phyloP scores from a whole-genome alignment of 1,140 invertebrate genomes.

The Bombus polaris region DNA sequence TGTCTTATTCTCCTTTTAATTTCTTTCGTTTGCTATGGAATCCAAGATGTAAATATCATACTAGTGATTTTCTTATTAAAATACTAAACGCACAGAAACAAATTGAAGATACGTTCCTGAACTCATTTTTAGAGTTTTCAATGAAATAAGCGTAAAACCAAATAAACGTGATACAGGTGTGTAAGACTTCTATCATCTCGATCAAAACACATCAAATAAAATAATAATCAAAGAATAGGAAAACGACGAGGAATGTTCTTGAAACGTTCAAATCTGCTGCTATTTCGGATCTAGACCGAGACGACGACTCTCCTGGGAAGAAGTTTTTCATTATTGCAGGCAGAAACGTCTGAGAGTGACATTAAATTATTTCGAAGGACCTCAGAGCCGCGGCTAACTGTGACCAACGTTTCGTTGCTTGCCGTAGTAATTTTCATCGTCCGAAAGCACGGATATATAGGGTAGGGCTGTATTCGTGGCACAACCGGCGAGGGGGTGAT shows the following conservation, averaged over 20 bases:
- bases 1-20: neutral
- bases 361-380: conserved; percentile 30
- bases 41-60: neutral
- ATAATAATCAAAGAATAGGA: neutral
- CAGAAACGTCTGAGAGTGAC: neutral
- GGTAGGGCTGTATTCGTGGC: too few relatives aligned
- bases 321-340: neutral
- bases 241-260: neutral
- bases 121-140: neutral
- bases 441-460: conserved; percentile 1
- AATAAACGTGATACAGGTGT: neutral
- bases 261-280: neutral
- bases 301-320: neutral
- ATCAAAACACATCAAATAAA: neutral
- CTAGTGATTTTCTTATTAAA: neutral
- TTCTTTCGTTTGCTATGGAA: neutral
- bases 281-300: neutral
- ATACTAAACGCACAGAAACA: neutral
- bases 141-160: neutral
- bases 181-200: neutral
- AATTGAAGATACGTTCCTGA: neutral
- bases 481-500: too few relatives aligned
- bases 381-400: neutral
- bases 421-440: conserved; percentile 4
- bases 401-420: neutral